Conservation (phyloP, 2,113 vertebrate species). For the Notiomystis cincta region DNA sequence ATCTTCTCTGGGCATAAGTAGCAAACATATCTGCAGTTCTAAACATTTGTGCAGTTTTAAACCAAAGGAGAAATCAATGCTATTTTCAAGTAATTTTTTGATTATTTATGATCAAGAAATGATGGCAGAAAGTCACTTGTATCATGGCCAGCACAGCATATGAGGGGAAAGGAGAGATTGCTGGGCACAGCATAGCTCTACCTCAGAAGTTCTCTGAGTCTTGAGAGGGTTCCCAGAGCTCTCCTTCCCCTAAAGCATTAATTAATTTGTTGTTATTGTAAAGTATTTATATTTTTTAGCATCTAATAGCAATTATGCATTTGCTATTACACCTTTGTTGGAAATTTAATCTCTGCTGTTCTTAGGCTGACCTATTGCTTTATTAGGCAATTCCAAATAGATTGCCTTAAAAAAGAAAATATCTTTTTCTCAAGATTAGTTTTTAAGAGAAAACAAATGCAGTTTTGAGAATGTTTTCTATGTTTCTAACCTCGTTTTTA, state of each 20-base stretch:
- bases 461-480: background rate
- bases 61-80: background rate
- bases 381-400: background rate
- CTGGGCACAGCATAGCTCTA: background rate
- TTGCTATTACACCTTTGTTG: background rate
- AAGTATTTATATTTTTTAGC: background rate
- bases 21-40: background rate
- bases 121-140: background rate
- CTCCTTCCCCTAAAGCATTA: background rate
- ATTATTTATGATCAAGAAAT: background rate
- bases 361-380: background rate
- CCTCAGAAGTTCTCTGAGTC: background rate
- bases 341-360: background rate
- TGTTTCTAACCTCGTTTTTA: background rate
- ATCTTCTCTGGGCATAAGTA: background rate
- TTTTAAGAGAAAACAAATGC: background rate
- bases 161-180: background rate
- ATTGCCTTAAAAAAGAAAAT: background rate
- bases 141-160: background rate
- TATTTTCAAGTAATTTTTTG: background rate
- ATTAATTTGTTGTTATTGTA: background rate
- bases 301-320: background rate
- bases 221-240: fast-evolving
- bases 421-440: background rate
- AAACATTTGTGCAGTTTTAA: background rate